Evolutionary conservation across 2,797 vertebrate species (phyloP), one percentile per base, ranked within the genome.

Genomic region (Chanos chanos): DNA sequence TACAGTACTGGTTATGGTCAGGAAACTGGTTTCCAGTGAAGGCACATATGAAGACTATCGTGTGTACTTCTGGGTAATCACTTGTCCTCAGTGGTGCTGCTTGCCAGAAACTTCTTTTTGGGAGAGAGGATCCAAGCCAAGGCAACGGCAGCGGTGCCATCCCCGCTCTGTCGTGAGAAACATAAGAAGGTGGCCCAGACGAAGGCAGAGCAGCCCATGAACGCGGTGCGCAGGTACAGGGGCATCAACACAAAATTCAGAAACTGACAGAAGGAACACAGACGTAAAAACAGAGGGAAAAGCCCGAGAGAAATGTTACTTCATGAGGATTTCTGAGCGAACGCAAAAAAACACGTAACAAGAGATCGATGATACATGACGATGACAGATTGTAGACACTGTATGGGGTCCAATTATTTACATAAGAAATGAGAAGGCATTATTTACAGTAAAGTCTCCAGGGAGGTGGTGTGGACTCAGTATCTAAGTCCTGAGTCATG

Each of bases 181-280:
- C 94, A 97, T n/a, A 98, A 81, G 84, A 96, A 98, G 44, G 87
- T 78, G 60, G 93, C 91, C 96, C 96, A 98, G 58, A 94, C 78
- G 81, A 98, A 96, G 30, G 90, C 91, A 71, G 91, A 94, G 74
- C 93, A 90, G 53, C 94, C 94, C 47, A 89, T 91, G 79, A 94
- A 98, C 21, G 91, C 91, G 1, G 94, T 95, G 15, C 94, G 83
- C 86, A 94, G 82, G 80, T 90, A 80, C 43, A 92, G 55, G 0
- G 94, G 95, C 73, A 98, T 82, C 71, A 98, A 75, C 47, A 88
- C 61, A 56, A 97, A 98, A 85, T 98, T 98, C 74, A 92, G 85
- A 2, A 95, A 83, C 96, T 97, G 86, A 21, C 16, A 4, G 13
- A 9, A 9, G 37, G 9, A 76, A 25, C 75, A n/a, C n/a, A n/a